Evolutionary conservation across 2,888 invertebrate genomes (phyloP).

Genomic region (Caprella mutica): DNA sequence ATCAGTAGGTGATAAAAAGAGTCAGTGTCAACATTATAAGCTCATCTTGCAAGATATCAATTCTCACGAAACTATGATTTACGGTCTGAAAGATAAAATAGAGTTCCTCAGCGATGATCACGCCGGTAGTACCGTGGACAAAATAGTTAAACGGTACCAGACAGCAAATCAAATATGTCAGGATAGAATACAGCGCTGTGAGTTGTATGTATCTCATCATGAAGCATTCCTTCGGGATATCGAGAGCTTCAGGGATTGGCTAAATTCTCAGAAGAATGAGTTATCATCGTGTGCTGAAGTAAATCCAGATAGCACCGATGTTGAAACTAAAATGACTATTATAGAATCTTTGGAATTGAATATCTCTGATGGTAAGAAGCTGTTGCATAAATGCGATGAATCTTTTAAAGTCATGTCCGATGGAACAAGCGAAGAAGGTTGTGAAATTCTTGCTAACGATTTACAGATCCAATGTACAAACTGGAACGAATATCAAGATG

Average conservation of each 20-base stretch:
- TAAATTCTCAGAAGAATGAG: constrained; percentile 66
- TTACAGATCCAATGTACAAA: constrained; percentile 60
- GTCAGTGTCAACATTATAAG: constrained; percentile 67
- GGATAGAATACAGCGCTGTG: constrained; percentile 53
- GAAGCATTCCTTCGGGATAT: constrained; percentile 68
- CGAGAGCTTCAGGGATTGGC: constrained; percentile 71
- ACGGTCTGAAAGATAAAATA: constrained; percentile 71
- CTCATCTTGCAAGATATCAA: constrained; percentile 72
- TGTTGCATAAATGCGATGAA: constrained; percentile 56
- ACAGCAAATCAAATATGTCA: constrained; percentile 55
- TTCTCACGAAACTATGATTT: constrained; percentile 69
- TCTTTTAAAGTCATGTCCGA: constrained; percentile 60
- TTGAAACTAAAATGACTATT: constrained; percentile 31
- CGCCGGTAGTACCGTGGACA: constrained; percentile 59
- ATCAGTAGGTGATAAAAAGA: constrained; percentile 76
- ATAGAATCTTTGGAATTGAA: constrained; percentile 28
- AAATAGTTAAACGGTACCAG: constrained; percentile 60
- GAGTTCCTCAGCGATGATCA: constrained; percentile 66
- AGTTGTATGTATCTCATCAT: constrained; percentile 64
- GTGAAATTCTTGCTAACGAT: constrained; percentile 57
- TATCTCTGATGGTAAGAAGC: constrained; percentile 55
- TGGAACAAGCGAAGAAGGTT: constrained; percentile 65
- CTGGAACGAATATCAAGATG: constrained; percentile 62
- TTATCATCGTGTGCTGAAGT: constrained; percentile 65
- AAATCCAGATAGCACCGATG: constrained; percentile 49